Conservation (phyloP, 2,113 vertebrate species). For the Chlamydotis undulata region DNA sequence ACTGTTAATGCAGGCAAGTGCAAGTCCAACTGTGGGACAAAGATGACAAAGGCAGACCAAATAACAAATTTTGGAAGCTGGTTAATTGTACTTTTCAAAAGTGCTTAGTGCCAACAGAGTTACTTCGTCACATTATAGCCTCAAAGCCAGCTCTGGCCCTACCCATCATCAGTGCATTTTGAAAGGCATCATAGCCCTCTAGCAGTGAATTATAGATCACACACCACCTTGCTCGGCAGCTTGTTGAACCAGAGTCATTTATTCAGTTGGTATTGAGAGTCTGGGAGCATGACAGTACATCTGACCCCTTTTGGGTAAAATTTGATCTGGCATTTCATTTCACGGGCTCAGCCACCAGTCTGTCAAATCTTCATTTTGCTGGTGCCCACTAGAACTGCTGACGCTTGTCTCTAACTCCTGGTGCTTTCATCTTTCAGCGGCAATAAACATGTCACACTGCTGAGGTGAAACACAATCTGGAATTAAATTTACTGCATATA, state of each 20-base stretch:
- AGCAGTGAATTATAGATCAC: conserved; percentile 52
- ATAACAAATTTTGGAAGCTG: conserved; percentile 36
- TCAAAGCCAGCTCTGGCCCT: background rate
- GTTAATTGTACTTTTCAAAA: conserved; percentile 53
- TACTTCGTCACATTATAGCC: background rate
- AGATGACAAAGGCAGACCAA: conserved; percentile 51
- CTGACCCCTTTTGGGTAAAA: conserved; percentile 83
- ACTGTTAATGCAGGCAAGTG: background rate
- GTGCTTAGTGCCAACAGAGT: conserved; percentile 8
- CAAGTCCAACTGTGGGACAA: background rate
- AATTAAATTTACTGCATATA: conserved; percentile 99
- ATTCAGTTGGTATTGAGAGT: conserved; percentile 76
- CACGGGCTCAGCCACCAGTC: conserved; percentile 78
- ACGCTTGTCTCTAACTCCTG: conserved; percentile 82
- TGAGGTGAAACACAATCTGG: conserved; percentile 91
- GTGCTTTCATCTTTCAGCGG: conserved; percentile 85
- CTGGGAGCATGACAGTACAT: conserved; percentile 77
- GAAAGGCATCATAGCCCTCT: conserved; percentile 36
- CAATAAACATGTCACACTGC: conserved; percentile 97
- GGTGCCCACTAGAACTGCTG: conserved; percentile 85
- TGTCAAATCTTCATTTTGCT: conserved; percentile 85
- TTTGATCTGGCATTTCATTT: conserved; percentile 88
- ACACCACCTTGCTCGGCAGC: conserved; percentile 39
- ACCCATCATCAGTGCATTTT: background rate
- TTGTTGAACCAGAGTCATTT: conserved; percentile 72